Evolutionary conservation across 2,113 vertebrate species (phyloP).

Genomic region (Oreochromis niloticus): DNA sequence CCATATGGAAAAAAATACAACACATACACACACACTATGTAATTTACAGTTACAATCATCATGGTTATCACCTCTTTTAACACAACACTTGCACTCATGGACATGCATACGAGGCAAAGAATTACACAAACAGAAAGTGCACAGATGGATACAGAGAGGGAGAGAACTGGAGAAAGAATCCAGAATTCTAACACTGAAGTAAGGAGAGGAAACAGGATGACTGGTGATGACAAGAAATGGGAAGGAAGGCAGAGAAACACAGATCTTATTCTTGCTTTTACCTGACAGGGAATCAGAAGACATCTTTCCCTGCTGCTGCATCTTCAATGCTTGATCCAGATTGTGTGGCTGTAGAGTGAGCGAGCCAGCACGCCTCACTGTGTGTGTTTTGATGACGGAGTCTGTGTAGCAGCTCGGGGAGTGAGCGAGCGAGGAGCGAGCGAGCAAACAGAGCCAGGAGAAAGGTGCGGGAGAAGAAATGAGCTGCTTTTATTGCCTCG

Average conservation of each 20-base stretch:
- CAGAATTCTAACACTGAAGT: not conserved
- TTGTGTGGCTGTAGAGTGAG: constrained; percentile 22
- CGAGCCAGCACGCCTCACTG: constrained; percentile 32
- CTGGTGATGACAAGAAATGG: not conserved
- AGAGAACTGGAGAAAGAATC: not conserved
- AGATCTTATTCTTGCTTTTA: constrained; percentile 30
- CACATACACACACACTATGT: not conserved
- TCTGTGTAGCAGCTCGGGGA: constrained; percentile 31
- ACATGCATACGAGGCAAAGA: not conserved
- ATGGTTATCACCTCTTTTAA: not conserved
- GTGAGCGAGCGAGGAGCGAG: not conserved
- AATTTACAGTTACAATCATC: not conserved
- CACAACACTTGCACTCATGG: not conserved
- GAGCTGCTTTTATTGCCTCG: not conserved
- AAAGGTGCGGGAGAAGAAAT: not conserved
- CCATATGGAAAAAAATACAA: constrained; percentile 19
- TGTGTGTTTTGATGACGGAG: constrained; percentile 49
- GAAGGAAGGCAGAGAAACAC: not conserved
- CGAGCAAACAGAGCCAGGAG: constrained; percentile 2
- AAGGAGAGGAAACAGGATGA: not conserved
- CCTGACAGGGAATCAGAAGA: constrained; percentile 60
- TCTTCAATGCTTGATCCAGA: constrained; percentile 47
- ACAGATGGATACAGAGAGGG: not conserved
- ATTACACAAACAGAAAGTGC: not conserved
- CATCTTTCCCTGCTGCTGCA: constrained; percentile 61